These are phyloP conservation scores for Agrypnus murinus DNA, from an alignment of 2,888 invertebrate species.

Conservation along the genomic window DNA sequence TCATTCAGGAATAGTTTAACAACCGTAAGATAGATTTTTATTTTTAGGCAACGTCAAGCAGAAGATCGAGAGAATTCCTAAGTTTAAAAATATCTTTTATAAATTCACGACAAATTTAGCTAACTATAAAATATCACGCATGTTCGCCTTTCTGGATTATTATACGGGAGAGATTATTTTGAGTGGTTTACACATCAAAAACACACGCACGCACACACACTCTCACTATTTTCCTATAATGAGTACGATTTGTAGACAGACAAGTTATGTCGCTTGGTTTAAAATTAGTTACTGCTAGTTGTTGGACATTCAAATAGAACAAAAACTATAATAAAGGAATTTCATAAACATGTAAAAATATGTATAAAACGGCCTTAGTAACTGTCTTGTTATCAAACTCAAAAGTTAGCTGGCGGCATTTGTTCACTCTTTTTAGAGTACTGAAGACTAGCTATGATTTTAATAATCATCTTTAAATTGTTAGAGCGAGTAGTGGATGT, in stretches of 20 bases:
- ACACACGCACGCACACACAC: not conserved
- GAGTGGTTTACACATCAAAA: conserved; percentile 25
- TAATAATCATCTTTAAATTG: no score
- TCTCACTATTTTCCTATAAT: conserved; percentile 19
- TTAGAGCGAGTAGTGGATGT: no score
- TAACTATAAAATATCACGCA: not conserved
- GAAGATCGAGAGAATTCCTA: not conserved
- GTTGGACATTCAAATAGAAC: conserved; percentile 26
- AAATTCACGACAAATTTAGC: no score
- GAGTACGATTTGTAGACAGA: conserved; percentile 37
- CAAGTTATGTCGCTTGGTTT: conserved; percentile 30
- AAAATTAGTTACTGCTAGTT: conserved; percentile 34
- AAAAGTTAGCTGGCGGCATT: no score
- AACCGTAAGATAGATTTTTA: no score
- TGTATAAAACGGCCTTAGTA: no score
- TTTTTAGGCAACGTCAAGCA: no score
- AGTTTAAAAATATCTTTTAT: not conserved
- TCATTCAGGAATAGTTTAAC: conserved; percentile 3
- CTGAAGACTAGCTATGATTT: no score
- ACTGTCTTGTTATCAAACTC: no score
- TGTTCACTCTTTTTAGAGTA: no score
- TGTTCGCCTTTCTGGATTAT: conserved; percentile 18
- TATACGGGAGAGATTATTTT: conserved; percentile 22
- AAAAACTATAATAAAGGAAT: no score
- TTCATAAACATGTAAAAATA: no score